Evolutionary conservation across 1,140 invertebrate genomes (phyloP), one percentile per base, ranked within the genome.

Genomic region (Drosophila ohnishii): DNA sequence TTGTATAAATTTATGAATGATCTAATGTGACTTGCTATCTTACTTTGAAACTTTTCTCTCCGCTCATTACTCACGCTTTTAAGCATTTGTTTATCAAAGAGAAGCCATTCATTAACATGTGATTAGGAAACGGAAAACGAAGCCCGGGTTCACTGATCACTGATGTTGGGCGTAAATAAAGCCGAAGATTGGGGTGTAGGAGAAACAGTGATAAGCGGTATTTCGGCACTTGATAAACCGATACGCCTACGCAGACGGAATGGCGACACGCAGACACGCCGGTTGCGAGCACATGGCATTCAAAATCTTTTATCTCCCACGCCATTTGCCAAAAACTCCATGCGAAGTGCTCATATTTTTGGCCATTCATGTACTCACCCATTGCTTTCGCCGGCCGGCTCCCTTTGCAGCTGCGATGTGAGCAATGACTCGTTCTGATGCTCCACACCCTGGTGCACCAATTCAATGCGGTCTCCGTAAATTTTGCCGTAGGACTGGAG

Each of bases 391-490:
- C 35, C 59, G n/a, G 5, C 55, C 13, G 44, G 30, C 25, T 66
- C 58, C 53, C 65, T 86, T 5, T 69, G 47, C 1, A 61, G 44
- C 22, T 79, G 72, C 9, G 75, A 63, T 30, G 48, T 47, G 10
- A 78, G 42, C 22, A 87, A 40, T 0, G 76, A 37, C 30, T 87
- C 71, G 6, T 83, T 61, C 34, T 83, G 84, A 32, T 87, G 61
- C 28, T 74, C 61, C 34, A 80, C 80, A 16, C 57, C 64, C 48
- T 87, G 83, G 30, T 62, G 57, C 57, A 84, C 53, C 10, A 66
- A 61, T 25, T 88, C 85, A 19, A 88, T 78, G 14, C 84, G 78
- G 47, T 85, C 81, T 2, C 66, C 64, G 40, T 84, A 88, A 59
- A 90, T 73, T 61, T 79, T 90, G 6, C 80, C 64, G 28, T 62